Base-by-base conservation (phyloP, 2,113 vertebrate genomes). In the Campylomormyrus numenius region DNA sequence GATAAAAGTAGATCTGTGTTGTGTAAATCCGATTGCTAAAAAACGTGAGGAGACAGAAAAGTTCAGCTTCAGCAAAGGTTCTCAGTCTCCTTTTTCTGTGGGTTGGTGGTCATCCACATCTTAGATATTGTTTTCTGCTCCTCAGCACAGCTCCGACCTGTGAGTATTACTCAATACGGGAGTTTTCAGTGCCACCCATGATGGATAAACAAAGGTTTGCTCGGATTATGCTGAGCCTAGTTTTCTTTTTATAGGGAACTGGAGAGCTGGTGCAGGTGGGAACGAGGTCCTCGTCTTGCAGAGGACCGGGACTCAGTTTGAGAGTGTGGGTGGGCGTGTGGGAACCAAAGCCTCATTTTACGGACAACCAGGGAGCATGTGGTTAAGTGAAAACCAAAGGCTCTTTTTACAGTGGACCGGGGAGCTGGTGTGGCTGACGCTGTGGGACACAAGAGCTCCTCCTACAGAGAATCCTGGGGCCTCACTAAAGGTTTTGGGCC, bases 171-270 rank as follows among this genome's bases (percentile, higher is more conserved):
- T 15, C 85, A 19, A 13, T 19, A 49, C 11, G 35, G 27, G 27
- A 27, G 85, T 87, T 56, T 53, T 52, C 19, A 35, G 49, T 42
- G 27, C 85, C 85, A 87, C 85, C 85, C 85, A 87, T 52, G 50
- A 35, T 39, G 53, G 50, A 53, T 53, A 87, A 87, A 87, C 27
- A 87, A 19, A 39, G 85, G 27, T 87, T 31, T 19, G 85, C 49
- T 87, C 11, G 31, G 31, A 48, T 35, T 53, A 27, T 42, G 85
- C 50, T 53, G 85, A 87, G 8, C 31, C 50, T 49, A 35, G 50
- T n/a, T 27, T 85, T 53, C 49, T 4, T 53, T 13, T 39, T 39
- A 52, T 53, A 48, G 49, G 21, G n/a, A 35, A 56, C 13, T 8
- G 49, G 85, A 49, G 85, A 39, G 0, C 49, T 31, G 8, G 11